These are phyloP conservation scores for Sphenodon punctatus DNA, from an alignment of 2,797 vertebrate genomes.

Conservation along the genomic window DNA sequence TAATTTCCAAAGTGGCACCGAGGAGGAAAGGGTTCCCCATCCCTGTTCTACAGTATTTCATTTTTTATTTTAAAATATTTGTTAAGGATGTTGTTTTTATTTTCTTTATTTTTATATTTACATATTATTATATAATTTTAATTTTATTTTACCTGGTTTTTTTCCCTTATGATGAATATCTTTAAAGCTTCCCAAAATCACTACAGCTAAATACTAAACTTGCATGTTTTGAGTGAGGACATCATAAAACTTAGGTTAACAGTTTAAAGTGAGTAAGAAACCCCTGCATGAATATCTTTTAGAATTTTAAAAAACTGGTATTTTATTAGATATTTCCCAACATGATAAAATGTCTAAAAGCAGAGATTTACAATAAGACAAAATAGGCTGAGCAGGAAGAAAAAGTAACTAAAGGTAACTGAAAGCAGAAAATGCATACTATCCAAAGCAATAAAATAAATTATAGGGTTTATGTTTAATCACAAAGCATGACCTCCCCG, in stretches of 20 bases:
- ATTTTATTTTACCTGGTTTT: too few species aligned
- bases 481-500: background rate
- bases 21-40: too few species aligned
- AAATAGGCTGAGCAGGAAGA: background rate
- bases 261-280: too few species aligned
- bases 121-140: too few species aligned
- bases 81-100: too few species aligned
- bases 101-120: too few species aligned
- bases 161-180: too few species aligned
- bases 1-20: too few species aligned
- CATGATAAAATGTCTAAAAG: background rate
- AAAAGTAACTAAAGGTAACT: conserved; percentile 35
- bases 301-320: background rate
- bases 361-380: conserved; percentile 29
- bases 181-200: background rate
- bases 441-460: background rate
- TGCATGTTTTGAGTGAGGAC: background rate
- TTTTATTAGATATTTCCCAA: background rate
- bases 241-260: too few species aligned
- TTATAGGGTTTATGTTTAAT: background rate
- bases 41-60: too few species aligned
- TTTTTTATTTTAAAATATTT: too few species aligned
- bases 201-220: background rate
- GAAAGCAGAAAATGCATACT: conserved; percentile 1
- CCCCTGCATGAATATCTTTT: too few species aligned